Evolutionary conservation across 2,113 vertebrate species (phyloP).

Genomic region (Mesocricetus auratus): DNA sequence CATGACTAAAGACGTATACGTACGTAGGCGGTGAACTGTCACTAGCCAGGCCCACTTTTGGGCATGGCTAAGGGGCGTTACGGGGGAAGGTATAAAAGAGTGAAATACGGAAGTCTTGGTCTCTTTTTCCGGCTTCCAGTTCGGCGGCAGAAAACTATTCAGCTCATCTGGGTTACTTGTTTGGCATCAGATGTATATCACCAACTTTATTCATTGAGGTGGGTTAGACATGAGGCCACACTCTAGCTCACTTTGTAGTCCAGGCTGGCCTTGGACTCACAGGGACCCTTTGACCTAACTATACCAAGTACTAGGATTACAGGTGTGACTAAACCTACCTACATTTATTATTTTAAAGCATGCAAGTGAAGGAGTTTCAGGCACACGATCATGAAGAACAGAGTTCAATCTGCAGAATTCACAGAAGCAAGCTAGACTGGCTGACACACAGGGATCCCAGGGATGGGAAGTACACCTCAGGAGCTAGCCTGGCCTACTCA

Average conservation of each 20-base stretch:
- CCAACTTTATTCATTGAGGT: neutral
- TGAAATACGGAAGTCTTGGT: no score
- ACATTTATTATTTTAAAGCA: neutral
- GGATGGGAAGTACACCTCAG: neutral
- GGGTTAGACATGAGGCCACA: neutral
- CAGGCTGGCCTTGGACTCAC: neutral
- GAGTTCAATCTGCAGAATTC: neutral
- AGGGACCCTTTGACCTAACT: neutral
- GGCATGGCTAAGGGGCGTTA: no score
- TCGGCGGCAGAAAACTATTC: no score
- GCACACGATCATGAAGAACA: neutral
- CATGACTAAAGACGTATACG: no score
- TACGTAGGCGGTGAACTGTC: no score
- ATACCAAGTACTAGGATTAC: no score
- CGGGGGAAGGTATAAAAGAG: no score
- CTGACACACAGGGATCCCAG: neutral
- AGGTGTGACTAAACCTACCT: neutral
- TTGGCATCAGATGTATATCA: neutral
- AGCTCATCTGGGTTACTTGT: no score
- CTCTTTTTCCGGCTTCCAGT: no score
- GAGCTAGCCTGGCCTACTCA: neutral
- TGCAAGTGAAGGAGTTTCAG: neutral
- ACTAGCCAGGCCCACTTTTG: no score
- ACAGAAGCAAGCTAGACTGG: neutral
- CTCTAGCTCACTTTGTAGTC: neutral